phyloP scores from a whole-genome alignment of 2,797 vertebrate species.

The Psittacula echo region DNA sequence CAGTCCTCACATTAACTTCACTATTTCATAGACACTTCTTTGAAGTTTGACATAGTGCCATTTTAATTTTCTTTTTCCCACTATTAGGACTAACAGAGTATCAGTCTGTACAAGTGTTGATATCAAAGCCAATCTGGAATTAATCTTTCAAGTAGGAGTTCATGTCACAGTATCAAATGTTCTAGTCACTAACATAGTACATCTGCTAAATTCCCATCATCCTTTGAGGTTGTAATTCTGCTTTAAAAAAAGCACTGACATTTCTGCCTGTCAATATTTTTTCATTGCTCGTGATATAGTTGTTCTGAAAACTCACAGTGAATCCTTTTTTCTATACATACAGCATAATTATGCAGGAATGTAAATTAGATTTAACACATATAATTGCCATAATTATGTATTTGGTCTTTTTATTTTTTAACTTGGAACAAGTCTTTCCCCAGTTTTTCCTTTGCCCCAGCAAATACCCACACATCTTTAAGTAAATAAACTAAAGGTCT shows the following conservation, averaged over 20 bases:
- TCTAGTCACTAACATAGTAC: conserved; percentile 15
- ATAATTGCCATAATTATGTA: background rate
- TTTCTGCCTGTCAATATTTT: conserved; percentile 66
- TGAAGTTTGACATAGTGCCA: background rate
- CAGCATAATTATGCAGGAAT: conserved; percentile 41
- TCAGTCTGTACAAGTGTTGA: background rate
- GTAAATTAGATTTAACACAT: conserved; percentile 46
- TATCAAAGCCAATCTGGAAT: background rate
- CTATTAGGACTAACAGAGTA: background rate
- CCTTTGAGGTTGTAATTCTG: background rate
- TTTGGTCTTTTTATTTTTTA: background rate
- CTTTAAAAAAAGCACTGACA: conserved; percentile 63
- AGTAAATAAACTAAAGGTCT: background rate
- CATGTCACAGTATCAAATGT: conserved; percentile 38
- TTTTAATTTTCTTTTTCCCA: background rate
- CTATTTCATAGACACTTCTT: background rate
- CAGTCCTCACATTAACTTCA: background rate
- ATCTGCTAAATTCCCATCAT: conserved; percentile 45
- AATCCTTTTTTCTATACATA: conserved; percentile 35
- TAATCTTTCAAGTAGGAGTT: conserved; percentile 20
- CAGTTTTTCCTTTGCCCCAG: background rate
- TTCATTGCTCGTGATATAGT: conserved; percentile 56
- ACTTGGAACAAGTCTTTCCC: background rate
- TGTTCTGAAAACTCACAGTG: conserved; percentile 28
- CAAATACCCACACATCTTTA: background rate